Conservation (phyloP, 1,140 invertebrate species). For the Lamellibrachia luymesi region DNA sequence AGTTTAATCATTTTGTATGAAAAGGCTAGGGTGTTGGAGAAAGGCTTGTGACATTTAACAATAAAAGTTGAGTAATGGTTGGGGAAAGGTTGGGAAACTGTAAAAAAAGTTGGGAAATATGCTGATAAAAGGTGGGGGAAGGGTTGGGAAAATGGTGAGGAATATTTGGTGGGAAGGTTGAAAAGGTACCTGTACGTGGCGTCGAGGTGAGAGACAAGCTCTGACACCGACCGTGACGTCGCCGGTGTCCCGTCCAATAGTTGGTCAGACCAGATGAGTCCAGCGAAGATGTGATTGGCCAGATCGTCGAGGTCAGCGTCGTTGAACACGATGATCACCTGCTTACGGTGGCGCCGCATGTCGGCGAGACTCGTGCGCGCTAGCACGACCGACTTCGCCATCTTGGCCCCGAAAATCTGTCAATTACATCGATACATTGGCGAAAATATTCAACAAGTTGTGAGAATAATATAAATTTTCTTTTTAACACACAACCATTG, state of each 20-base stretch:
- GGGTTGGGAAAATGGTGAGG: too few relatives aligned
- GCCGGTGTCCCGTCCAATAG: constrained; percentile 7
- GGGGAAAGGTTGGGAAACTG: too few relatives aligned
- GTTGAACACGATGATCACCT: constrained; percentile 22
- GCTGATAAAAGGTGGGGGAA: background rate
- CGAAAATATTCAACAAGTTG: too few relatives aligned
- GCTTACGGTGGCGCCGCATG: constrained; percentile 20
- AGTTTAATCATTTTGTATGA: too few relatives aligned
- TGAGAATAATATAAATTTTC: too few relatives aligned
- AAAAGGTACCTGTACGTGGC: background rate
- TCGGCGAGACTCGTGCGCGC: constrained; percentile 6
- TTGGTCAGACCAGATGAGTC: constrained; percentile 25
- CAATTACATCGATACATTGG: background rate
- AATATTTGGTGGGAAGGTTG: too few relatives aligned
- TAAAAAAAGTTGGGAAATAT: too few relatives aligned
- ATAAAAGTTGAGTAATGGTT: too few relatives aligned
- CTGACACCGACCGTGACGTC: constrained; percentile 19
- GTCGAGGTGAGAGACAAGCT: constrained; percentile 21
- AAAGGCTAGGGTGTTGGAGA: too few relatives aligned
- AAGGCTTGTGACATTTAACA: too few relatives aligned
- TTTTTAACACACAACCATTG: too few relatives aligned
- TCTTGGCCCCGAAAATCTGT: constrained; percentile 26
- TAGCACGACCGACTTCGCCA: constrained; percentile 16
- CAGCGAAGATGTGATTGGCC: constrained; percentile 29
- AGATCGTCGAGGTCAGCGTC: constrained; percentile 18